Percentiles rank a stretch among this genome's conserved stretches.
Conservation (phyloP, 2,113 vertebrate species). For the Hystrix cristata region DNA sequence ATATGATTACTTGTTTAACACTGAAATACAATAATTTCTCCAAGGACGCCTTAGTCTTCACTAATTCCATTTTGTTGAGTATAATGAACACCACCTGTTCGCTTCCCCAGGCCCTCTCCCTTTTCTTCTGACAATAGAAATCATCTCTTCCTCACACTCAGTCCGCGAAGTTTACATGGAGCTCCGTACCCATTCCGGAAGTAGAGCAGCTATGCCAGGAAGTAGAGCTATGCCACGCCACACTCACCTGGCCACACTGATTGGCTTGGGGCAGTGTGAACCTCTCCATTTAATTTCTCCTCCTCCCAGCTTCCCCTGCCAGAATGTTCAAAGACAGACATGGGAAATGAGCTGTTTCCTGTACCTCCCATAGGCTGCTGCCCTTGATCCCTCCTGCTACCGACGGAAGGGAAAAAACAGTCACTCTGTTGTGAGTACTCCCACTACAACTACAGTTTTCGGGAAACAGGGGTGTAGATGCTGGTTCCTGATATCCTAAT, state of each 20-base stretch:
- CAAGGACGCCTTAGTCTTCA: not conserved
- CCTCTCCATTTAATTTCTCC: not conserved
- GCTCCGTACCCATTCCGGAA: not conserved
- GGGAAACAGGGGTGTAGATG: too few relatives aligned
- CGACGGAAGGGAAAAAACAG: not conserved
- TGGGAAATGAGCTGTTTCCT: not conserved
- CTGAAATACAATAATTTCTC: not conserved
- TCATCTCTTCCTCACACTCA: not conserved
- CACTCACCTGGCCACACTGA: not conserved
- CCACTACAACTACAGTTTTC: too few relatives aligned
- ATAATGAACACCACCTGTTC: not conserved
- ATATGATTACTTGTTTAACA: not conserved
- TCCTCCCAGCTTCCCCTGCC: not conserved
- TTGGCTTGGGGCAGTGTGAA: too few relatives aligned
- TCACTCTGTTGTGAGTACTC: not conserved
- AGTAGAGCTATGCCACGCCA: too few relatives aligned
- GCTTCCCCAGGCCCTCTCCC: not conserved
- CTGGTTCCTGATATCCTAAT: not conserved
- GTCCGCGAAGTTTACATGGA: not conserved
- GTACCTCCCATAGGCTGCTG: not conserved
- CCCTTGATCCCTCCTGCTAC: not conserved
- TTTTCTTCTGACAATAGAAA: not conserved
- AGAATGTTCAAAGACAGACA: not conserved
- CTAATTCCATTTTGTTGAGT: not conserved
- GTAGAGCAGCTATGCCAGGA: not conserved